Evolutionary conservation across 1,140 invertebrate genomes (phyloP).

Genomic region (Drosophila pallidifrons): DNA sequence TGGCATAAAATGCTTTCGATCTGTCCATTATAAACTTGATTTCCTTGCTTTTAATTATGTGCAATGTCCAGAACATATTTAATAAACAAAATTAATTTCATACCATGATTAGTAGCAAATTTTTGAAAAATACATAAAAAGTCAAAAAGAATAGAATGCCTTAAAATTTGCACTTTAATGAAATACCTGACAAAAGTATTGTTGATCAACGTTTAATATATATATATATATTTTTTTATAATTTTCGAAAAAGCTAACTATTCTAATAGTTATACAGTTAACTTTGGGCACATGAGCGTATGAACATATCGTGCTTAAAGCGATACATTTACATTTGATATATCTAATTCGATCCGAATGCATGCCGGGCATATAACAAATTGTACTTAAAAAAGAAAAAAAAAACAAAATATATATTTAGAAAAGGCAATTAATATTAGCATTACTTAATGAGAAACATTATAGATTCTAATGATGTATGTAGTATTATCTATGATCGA

Average conservation of each 20-base stretch:
- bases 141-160: too few relatives aligned
- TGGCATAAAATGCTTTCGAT: too few relatives aligned
- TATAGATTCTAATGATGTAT: constrained; percentile 11
- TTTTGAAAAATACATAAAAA: too few relatives aligned
- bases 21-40: too few relatives aligned
- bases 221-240: neutral
- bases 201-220: constrained; percentile 8
- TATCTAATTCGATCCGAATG: constrained; percentile 4
- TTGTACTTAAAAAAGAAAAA: constrained; percentile 19
- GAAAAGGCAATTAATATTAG: constrained; percentile 8
- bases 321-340: neutral
- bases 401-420: neutral
- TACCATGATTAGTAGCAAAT: too few relatives aligned
- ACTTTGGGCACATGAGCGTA: constrained; percentile 1
- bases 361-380: neutral
- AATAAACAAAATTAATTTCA: neutral
- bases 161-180: too few relatives aligned
- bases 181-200: too few relatives aligned
- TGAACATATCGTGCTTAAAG: neutral
- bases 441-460: constrained; percentile 1
- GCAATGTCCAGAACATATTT: too few relatives aligned
- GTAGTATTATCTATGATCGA: constrained; percentile 15
- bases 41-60: too few relatives aligned
- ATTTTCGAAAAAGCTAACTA: neutral
- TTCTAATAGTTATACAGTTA: neutral